Evolutionary conservation across 2,888 invertebrate species (phyloP).

Genomic region (Papilio protenor): DNA sequence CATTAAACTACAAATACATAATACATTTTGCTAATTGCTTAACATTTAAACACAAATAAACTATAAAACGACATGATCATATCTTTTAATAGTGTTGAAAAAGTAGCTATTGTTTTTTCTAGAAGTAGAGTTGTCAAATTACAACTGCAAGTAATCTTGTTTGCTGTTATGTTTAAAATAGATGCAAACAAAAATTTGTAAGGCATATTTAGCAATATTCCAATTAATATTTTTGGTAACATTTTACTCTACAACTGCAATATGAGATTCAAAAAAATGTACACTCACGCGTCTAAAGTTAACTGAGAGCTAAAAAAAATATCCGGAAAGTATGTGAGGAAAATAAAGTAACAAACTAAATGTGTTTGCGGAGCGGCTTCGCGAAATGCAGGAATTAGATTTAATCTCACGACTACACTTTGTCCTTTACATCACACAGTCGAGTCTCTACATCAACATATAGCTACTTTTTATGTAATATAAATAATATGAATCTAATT

Average conservation of each 20-base stretch:
- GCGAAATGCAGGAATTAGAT: conserved; percentile 26
- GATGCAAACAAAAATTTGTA: too few species aligned
- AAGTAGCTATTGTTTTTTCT: background rate
- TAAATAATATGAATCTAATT: background rate
- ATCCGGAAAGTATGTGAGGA: background rate
- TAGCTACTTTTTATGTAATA: background rate
- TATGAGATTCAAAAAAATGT: too few species aligned
- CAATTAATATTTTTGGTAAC: too few species aligned
- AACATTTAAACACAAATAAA: background rate
- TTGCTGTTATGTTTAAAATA: background rate
- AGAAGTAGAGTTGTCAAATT: too few species aligned
- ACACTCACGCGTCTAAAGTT: background rate
- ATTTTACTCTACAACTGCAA: too few species aligned
- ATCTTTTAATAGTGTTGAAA: background rate
- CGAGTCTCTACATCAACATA: too few species aligned
- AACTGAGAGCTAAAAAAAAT: background rate
- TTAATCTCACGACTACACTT: conserved; percentile 30
- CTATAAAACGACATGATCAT: background rate
- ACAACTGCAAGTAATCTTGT: too few species aligned
- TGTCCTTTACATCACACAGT: conserved; percentile 7
- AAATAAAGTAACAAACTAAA: conserved; percentile 18
- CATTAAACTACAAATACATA: conserved; percentile 26
- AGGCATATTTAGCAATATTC: too few species aligned
- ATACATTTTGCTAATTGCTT: conserved; percentile 19
- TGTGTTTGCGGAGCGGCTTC: background rate